phyloP scores from a whole-genome alignment of 92 coral and sea anemone species.

The Galaxea fascicularis region DNA sequence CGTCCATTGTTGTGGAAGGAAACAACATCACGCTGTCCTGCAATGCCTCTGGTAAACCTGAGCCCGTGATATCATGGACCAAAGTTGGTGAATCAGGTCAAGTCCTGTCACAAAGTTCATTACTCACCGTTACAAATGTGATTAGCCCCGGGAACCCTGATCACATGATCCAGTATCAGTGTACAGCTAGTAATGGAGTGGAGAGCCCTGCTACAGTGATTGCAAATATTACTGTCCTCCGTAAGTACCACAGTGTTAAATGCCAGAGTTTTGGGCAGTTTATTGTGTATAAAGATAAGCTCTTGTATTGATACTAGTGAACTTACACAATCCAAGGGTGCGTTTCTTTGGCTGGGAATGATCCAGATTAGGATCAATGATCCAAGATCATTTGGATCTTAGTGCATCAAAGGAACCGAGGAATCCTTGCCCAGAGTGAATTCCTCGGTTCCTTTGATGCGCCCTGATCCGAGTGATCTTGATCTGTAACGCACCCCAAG shows the following conservation, averaged over 20 bases:
- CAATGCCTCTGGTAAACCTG: constrained; percentile 38
- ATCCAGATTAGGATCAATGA: too few relatives aligned
- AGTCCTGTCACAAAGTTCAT: background rate
- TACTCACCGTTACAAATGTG: background rate
- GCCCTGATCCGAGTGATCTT: too few relatives aligned
- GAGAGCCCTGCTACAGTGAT: background rate
- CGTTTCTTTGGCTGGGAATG: too few relatives aligned
- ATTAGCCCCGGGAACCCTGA: constrained; percentile 3
- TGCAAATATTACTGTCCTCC: constrained; percentile 12
- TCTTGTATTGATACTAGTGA: too few relatives aligned
- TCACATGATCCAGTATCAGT: constrained; percentile 15
- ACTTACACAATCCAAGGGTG: too few relatives aligned
- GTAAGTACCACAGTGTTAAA: constrained; percentile 19
- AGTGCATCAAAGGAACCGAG: too few relatives aligned
- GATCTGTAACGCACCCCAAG: too few relatives aligned
- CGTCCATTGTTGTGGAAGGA: constrained; percentile 7
- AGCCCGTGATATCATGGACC: constrained; percentile 23
- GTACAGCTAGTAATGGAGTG: constrained; percentile 30
- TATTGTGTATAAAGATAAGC: too few relatives aligned
- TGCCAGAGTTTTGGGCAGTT: too few relatives aligned
- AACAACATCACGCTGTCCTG: constrained; percentile 22
- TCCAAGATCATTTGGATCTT: too few relatives aligned
- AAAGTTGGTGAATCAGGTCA: background rate
- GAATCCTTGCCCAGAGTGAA: too few relatives aligned
- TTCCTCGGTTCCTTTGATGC: too few relatives aligned